Base-by-base conservation (phyloP, 2,888 invertebrate species). In the Macaria liturata region DNA sequence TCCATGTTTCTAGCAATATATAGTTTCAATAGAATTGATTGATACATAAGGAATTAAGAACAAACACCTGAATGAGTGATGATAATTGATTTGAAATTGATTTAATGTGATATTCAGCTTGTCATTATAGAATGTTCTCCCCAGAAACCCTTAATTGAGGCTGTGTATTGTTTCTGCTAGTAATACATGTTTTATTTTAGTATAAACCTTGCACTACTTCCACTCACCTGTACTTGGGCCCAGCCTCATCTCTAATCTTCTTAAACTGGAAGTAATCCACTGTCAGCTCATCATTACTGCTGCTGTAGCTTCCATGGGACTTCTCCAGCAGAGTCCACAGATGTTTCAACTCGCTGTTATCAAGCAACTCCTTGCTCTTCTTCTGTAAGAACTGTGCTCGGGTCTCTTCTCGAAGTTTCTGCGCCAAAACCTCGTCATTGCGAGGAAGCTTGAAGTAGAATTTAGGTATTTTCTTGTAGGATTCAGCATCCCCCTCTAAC, bases 391-490 rank as follows among this genome's bases (percentile, higher is more conserved):
- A 97, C 62, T 97, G 94, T 3, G 97, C 97, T 73, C 98, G 93
- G 0, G 98, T 96, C 82, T 98, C 98, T 84, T 98, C 98, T 56
- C 97, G 93, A 45, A 98, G 84, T 83, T 97, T 97, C 75, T 96
- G 95, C 1, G 95, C 93, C 3, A 98, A 75, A 4, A 95, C 92
- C 73, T 97, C 97, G 69, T 95, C 95, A 50, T 96, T 94, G 52
- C 94, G 94, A 0, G 97, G 97, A 2, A 97, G 84, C 89, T 94
- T 94, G 73, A 94, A 95, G 75, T 95, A 96, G 81, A 96, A 96
- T 77, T 94, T 94, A 0, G 96, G 96, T 74, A 96, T 95, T 52
- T 92, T 92, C 67, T 92, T 93, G 68, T 93, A 93, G 0, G 93
- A 92, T 54, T 93, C 90, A 31, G 84, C 78, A 7, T 91, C 80